These are phyloP conservation scores for Episyrphus balteatus DNA, from an alignment of 1,140 invertebrate genomes.

Conservation along the genomic window DNA sequence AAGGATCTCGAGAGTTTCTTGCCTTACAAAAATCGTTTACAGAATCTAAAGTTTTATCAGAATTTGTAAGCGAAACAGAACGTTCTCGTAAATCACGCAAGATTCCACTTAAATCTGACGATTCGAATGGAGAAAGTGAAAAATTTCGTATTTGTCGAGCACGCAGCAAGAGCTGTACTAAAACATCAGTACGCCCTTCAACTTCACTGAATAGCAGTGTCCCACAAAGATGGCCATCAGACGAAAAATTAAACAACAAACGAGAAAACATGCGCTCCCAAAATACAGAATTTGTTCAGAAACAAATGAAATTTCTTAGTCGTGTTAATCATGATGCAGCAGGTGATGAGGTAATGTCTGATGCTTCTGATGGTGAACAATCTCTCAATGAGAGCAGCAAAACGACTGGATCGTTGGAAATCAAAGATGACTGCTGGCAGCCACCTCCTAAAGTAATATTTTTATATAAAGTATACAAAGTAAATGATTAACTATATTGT, in stretches of 20 bases:
- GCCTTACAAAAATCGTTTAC: slow-evolving; percentile 25
- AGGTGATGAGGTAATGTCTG: slow-evolving; percentile 1
- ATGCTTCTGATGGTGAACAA: slow-evolving; percentile 1
- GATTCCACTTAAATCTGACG: slow-evolving; percentile 6
- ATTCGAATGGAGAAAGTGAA: background rate
- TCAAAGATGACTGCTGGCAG: slow-evolving; percentile 11
- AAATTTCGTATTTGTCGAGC: background rate
- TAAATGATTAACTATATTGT: background rate
- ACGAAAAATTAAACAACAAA: slow-evolving; percentile 5
- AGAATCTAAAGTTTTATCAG: slow-evolving; percentile 28
- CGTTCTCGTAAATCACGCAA: slow-evolving; percentile 18
- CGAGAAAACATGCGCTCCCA: slow-evolving; percentile 40
- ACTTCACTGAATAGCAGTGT: slow-evolving; percentile 10
- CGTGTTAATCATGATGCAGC: slow-evolving; percentile 19
- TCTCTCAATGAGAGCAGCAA: background rate
- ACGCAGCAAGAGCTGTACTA: slow-evolving; percentile 5
- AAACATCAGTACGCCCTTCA: slow-evolving; percentile 6
- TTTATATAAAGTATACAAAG: background rate
- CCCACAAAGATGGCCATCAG: slow-evolving; percentile 4
- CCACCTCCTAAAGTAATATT: slow-evolving; percentile 18
- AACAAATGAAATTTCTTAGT: slow-evolving; percentile 44
- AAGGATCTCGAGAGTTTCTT: slow-evolving; percentile 9
- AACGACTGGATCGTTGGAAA: slow-evolving; percentile 3
- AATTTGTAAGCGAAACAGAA: slow-evolving; percentile 17
- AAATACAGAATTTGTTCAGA: slow-evolving; percentile 47